Conservation (phyloP, 1,140 invertebrate species). For the Pogonomyrmex barbatus region DNA sequence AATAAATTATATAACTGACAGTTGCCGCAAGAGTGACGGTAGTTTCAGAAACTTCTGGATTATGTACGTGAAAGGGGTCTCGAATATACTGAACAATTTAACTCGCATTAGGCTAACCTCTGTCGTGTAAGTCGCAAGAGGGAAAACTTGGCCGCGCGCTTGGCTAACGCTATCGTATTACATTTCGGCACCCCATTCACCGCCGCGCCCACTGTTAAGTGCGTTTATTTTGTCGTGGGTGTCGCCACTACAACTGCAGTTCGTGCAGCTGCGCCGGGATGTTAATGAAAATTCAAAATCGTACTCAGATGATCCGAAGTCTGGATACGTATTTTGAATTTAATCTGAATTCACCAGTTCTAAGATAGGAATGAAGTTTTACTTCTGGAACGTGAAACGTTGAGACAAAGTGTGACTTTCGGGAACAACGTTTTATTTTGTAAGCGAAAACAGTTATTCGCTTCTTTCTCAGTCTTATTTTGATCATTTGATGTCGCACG, state of each 20-base stretch:
- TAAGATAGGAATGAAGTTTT: not conserved
- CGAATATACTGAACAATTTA: conserved; percentile 56
- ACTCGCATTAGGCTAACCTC: conserved; percentile 52
- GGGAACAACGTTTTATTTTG: not conserved
- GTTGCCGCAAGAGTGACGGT: conserved; percentile 24
- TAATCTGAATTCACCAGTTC: not conserved
- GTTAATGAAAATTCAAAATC: not conserved
- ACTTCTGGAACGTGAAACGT: not conserved
- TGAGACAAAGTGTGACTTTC: not conserved
- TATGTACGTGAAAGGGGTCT: conserved; percentile 30
- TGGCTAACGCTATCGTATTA: conserved; percentile 6
- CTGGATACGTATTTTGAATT: not conserved
- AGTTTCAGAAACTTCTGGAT: conserved; percentile 37
- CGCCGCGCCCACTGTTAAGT: not conserved
- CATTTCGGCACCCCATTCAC: conserved; percentile 26
- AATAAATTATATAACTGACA: conserved; percentile 45
- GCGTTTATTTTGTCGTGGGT: conserved; percentile 15
- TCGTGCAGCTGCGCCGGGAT: not conserved
- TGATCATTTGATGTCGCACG: not conserved
- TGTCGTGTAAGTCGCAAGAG: conserved; percentile 44
- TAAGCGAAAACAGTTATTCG: not conserved
- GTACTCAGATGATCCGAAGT: not conserved
- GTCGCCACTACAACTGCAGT: not conserved
- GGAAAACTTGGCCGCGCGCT: conserved; percentile 27
- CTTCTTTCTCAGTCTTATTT: not conserved